Conservation (phyloP, 1,140 invertebrate genomes). For the Megalopta genalis region DNA sequence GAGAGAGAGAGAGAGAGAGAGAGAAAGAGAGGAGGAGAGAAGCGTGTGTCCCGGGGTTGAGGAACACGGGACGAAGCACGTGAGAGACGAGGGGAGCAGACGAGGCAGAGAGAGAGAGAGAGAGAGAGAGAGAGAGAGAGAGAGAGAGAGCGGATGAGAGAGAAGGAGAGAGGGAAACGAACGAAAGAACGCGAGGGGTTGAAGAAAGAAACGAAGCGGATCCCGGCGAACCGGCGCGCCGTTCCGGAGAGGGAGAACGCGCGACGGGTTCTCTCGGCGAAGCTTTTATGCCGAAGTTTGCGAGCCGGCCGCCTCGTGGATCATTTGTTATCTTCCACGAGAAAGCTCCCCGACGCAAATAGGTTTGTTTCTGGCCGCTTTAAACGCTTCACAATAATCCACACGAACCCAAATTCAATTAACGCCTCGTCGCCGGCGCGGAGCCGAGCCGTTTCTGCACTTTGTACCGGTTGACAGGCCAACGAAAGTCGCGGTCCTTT, state of each 20-base stretch:
- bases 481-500: slow-evolving; percentile 56
- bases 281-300: slow-evolving; percentile 73
- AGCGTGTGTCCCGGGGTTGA: slow-evolving; percentile 21
- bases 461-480: slow-evolving; percentile 61
- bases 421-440: slow-evolving; percentile 59
- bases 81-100: slow-evolving; percentile 18
- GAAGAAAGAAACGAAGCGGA: slow-evolving; percentile 39
- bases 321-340: slow-evolving; percentile 71
- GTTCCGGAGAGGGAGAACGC: no score
- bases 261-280: slow-evolving; percentile 48
- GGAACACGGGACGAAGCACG: slow-evolving; percentile 35
- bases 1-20: no score
- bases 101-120: slow-evolving; percentile 1
- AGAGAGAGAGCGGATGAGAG: background rate
- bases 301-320: slow-evolving; percentile 57
- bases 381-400: slow-evolving; percentile 71
- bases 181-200: slow-evolving; percentile 51
- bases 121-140: no score
- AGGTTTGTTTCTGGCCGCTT: slow-evolving; percentile 73
- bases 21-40: background rate
- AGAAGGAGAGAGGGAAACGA: slow-evolving; percentile 31
- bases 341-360: slow-evolving; percentile 72
- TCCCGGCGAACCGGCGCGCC: background rate
- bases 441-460: slow-evolving; percentile 38
- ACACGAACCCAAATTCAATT: slow-evolving; percentile 70